A percentile compares a stretch with the other conserved stretches of the same genome.
Evolutionary conservation across 2,797 vertebrate genomes (phyloP).

Genomic region (Perodicticus potto): DNA sequence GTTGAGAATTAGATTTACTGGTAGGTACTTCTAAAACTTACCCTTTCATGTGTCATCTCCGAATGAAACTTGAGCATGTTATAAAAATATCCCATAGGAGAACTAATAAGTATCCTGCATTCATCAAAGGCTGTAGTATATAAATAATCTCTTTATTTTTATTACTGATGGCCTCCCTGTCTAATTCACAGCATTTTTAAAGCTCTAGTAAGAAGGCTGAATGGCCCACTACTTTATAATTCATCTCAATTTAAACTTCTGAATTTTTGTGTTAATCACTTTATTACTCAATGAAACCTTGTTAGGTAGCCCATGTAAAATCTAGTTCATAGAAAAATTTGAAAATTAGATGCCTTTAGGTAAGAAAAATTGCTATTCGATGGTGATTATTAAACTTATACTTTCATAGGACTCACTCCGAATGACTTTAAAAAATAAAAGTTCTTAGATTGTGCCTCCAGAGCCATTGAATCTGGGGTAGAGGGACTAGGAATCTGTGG

Average conservation of each 20-base stretch:
- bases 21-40: not conserved
- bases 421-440: not conserved
- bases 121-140: not conserved
- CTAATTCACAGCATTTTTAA: constrained; percentile 37
- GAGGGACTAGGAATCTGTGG: not conserved
- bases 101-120: constrained; percentile 26
- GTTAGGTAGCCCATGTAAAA: not conserved
- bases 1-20: constrained; percentile 37
- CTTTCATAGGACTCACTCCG: not conserved
- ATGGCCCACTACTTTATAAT: constrained; percentile 13
- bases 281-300: constrained; percentile 16
- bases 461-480: not conserved
- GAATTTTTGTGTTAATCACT: constrained; percentile 27
- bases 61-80: constrained; percentile 49
- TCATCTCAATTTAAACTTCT: constrained; percentile 42
- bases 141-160: constrained; percentile 21
- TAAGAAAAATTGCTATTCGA: not conserved
- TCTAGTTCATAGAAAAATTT: constrained; percentile 31
- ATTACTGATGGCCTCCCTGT: not conserved
- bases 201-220: not conserved
- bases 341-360: not conserved
- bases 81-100: not conserved
- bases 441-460: not conserved
- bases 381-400: constrained; percentile 10
- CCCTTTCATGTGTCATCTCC: not conserved